Percentiles rank a stretch among this genome's conserved stretches.
phyloP scores from a whole-genome alignment of 23 tunicate genomes.

The Diplosoma virens region DNA sequence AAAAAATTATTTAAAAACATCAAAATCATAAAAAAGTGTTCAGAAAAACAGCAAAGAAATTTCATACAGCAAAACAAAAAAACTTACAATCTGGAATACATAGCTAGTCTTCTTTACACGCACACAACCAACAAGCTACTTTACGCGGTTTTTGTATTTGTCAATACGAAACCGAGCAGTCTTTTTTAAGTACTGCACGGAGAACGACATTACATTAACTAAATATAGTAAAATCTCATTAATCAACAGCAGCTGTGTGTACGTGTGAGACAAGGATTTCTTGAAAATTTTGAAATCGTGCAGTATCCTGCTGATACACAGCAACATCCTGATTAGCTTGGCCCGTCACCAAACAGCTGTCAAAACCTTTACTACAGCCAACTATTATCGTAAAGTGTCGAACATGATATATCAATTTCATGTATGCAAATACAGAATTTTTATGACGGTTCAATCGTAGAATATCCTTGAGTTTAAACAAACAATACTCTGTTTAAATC shows the following conservation, averaged over 20 bases:
- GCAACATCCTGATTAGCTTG: slow-evolving; percentile 8
- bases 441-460: too few relatives aligned
- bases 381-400: too few relatives aligned
- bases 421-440: too few relatives aligned
- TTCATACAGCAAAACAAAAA: background rate
- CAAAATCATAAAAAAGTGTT: too few relatives aligned
- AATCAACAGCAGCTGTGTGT: background rate
- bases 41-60: background rate
- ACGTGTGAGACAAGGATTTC: background rate
- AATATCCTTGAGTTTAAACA: too few relatives aligned
- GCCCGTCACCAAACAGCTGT: slow-evolving; percentile 1
- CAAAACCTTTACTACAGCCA: too few relatives aligned
- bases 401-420: too few relatives aligned
- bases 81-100: background rate
- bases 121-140: too few relatives aligned
- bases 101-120: too few relatives aligned
- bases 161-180: background rate
- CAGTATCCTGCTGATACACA: background rate
- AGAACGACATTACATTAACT: background rate
- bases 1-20: too few relatives aligned
- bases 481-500: too few relatives aligned
- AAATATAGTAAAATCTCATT: slow-evolving; percentile 8
- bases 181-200: slow-evolving; percentile 1
- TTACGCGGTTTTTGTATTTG: background rate
- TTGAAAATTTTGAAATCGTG: slow-evolving; percentile 1